Base-by-base conservation (phyloP, 92 coral and sea anemone genomes). In the Phenganax stokvisi region DNA sequence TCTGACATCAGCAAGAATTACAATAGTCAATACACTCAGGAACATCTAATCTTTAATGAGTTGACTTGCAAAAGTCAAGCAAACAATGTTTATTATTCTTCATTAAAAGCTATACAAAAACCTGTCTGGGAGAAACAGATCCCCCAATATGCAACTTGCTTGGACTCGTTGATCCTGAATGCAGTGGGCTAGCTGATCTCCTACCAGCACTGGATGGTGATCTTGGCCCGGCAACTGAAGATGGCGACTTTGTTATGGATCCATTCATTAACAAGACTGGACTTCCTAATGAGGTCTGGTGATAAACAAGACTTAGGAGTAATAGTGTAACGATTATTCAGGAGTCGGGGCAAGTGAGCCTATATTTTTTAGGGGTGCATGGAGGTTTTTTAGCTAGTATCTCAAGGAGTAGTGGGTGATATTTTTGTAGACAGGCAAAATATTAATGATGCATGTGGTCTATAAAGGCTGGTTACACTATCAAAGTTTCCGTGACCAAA, bases 71-170 rank as follows among this genome's bases (percentile, higher is more conserved):
- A 37, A 37, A 37, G 47, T 37, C 5, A 2, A 37, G 47, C 47
- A 1, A 37, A 37, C 2, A 37, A 37, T 37, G 2, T 37, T 37
- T 37, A 2, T 1, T 37, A 37, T 37, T 37, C 47, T 37, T 37
- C 2, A 37, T 37, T 37, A 37, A 37, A 37, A 37, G 47, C 47
- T 37, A 37, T 37, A 37, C 47, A 37, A 37, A 31, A 73, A 91
- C 99, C 97, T 92, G 99, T 87, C 62, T 79, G 27, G 92, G 96
- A 17, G 97, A 93, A 51, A 89, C 77, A 20, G 91, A 82, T 7
- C 92, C 89, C 47, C 85, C 84, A 80, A 77, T 81, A 61, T 84
- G 93, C 10, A 89, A 79, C 67, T 92, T 85, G 79, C 88, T 85
- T 20, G 90, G 90, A 64, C 88, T 88, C 9, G 84, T 60, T 69